Percentiles rank a stretch among this genome's conserved stretches.
Evolutionary conservation across 2,113 vertebrate genomes (phyloP).

Genomic region (Rhinolophus ferrumequinum): DNA sequence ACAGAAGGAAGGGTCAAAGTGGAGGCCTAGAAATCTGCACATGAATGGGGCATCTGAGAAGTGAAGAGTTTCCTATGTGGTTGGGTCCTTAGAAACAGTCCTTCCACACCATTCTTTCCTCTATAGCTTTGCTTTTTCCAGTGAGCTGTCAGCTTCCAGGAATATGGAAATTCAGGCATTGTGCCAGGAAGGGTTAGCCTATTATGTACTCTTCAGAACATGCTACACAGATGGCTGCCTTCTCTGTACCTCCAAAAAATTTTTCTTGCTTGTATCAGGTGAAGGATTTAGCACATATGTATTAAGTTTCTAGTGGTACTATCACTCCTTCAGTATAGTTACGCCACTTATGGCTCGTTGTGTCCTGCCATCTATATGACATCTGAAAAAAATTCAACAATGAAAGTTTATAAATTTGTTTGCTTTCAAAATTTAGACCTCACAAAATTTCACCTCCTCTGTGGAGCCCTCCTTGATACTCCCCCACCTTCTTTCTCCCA

Average conservation of each 20-base stretch:
- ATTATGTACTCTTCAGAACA: not conserved
- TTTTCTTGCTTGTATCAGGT: not conserved
- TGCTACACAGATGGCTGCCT: not conserved
- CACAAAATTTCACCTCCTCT: not conserved
- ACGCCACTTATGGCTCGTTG: not conserved
- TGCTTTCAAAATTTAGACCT: not conserved
- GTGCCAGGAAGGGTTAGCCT: not conserved
- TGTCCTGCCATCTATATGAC: not conserved
- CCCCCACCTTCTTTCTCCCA: not conserved
- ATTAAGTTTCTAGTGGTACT: not conserved
- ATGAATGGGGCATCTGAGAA: not conserved
- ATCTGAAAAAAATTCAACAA: not conserved
- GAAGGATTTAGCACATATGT: not conserved
- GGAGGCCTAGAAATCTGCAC: not conserved
- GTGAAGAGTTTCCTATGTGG: not conserved
- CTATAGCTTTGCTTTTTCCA: not conserved
- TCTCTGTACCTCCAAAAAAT: not conserved
- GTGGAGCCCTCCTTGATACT: not conserved
- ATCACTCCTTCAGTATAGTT: not conserved
- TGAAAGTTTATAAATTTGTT: not conserved
- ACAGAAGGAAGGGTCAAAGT: not conserved
- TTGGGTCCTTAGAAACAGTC: not conserved
- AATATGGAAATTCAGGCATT: not conserved
- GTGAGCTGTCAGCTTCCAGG: not conserved
- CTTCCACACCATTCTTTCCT: not conserved